A percentile compares a stretch with the other conserved stretches of the same genome.
These are phyloP conservation scores for Nomada fucata DNA, from an alignment of 2,888 invertebrate species.

Conservation along the genomic window DNA sequence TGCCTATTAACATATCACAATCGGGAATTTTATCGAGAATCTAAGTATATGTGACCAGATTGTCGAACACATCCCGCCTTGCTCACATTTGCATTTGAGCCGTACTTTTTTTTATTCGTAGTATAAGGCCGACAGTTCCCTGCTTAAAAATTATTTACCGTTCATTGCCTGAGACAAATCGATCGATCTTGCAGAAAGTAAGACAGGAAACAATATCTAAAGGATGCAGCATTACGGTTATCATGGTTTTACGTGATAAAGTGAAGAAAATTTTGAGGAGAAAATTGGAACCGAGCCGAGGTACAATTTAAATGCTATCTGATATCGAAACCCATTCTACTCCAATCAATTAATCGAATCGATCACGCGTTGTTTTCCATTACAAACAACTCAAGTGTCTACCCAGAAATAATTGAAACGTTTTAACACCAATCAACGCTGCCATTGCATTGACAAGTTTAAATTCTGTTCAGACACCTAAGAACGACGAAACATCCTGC, in stretches of 20 bases:
- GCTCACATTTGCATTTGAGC: background rate
- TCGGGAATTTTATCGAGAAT: background rate
- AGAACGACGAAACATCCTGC: background rate
- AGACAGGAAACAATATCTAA: too few species aligned
- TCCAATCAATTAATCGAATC: background rate
- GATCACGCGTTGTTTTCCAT: background rate
- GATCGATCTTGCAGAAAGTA: too few species aligned
- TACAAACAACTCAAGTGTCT: background rate
- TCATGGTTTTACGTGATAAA: too few species aligned
- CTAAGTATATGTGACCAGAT: background rate
- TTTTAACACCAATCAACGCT: background rate
- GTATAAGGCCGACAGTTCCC: background rate
- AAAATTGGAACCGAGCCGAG: too few species aligned
- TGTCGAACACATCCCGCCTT: background rate
- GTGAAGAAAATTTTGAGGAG: too few species aligned
- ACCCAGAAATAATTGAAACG: background rate
- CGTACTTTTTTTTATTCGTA: background rate
- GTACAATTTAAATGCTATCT: too few species aligned
- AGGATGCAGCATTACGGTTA: too few species aligned
- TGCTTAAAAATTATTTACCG: background rate
- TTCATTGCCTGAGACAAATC: background rate
- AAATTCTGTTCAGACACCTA: background rate
- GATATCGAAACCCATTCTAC: too few species aligned
- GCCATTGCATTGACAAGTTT: background rate
- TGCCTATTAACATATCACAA: constrained; percentile 11